phyloP scores from a whole-genome alignment of 2,113 vertebrate genomes.

The Gymnobelideus leadbeateri region DNA sequence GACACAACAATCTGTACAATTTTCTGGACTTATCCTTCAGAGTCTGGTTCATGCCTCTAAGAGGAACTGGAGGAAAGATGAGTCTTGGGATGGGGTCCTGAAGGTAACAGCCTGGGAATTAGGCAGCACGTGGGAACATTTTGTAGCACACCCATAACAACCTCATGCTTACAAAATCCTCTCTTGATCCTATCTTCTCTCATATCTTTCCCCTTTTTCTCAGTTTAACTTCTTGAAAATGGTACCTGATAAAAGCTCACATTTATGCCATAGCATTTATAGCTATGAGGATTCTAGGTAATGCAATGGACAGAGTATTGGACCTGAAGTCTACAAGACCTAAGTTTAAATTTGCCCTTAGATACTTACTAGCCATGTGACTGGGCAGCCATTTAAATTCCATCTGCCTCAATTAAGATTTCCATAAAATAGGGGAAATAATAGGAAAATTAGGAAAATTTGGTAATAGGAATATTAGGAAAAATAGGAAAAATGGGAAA shows the following conservation, averaged over 20 bases:
- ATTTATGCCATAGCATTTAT: neutral
- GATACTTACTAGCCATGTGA: neutral
- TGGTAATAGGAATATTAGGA: neutral
- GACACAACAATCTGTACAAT: neutral
- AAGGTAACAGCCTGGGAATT: neutral
- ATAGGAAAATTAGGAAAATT: neutral
- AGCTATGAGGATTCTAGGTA: neutral
- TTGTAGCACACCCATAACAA: neutral
- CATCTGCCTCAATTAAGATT: neutral
- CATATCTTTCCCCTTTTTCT: neutral
- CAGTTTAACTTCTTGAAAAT: neutral
- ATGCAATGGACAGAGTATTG: neutral
- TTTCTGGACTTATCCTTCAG: neutral
- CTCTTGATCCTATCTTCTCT: neutral
- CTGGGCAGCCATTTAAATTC: neutral
- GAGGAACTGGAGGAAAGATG: neutral
- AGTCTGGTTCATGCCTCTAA: neutral
- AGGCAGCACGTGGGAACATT: neutral
- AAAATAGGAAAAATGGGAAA: no score
- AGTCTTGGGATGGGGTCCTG: neutral
- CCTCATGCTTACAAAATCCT: neutral
- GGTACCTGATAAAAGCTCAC: neutral
- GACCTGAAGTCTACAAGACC: neutral
- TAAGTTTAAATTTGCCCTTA: neutral
- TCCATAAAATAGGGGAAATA: neutral